Evolutionary conservation across 2,113 vertebrate species (phyloP).

Genomic region (Morphnarchus princeps): DNA sequence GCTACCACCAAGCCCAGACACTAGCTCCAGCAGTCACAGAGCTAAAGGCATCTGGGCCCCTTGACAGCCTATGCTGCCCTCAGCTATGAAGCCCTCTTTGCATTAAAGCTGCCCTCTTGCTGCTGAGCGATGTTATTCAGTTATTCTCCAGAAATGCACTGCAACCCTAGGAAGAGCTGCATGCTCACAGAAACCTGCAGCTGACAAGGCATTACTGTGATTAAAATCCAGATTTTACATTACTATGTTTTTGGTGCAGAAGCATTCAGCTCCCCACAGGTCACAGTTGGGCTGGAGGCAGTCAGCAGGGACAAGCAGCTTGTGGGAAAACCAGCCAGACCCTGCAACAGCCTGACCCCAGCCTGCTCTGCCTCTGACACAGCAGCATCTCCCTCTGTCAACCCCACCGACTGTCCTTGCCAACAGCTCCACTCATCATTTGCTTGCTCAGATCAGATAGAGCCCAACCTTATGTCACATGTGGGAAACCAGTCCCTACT

Average conservation of each 20-base stretch:
- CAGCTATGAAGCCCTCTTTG: neutral
- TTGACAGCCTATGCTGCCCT: neutral
- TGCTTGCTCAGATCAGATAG: neutral
- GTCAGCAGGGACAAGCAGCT: neutral
- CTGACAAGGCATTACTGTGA: neutral
- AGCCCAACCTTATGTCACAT: neutral
- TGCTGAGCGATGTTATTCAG: neutral
- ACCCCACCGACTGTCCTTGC: fast-evolving
- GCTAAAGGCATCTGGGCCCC: neutral
- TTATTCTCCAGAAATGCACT: neutral
- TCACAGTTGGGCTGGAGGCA: neutral
- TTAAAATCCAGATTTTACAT: no score
- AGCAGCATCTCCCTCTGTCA: neutral
- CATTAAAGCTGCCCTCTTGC: neutral
- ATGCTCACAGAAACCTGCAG: neutral
- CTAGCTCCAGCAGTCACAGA: no score
- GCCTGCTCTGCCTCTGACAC: neutral
- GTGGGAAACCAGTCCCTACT: neutral
- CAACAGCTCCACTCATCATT: neutral
- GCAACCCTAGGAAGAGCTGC: neutral
- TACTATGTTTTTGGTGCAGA: neutral
- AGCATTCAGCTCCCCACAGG: neutral
- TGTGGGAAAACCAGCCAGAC: neutral
- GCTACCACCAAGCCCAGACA: neutral
- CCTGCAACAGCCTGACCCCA: neutral